phyloP scores from a whole-genome alignment of 2,888 invertebrate genomes.

The Polyommatus iphigenia region DNA sequence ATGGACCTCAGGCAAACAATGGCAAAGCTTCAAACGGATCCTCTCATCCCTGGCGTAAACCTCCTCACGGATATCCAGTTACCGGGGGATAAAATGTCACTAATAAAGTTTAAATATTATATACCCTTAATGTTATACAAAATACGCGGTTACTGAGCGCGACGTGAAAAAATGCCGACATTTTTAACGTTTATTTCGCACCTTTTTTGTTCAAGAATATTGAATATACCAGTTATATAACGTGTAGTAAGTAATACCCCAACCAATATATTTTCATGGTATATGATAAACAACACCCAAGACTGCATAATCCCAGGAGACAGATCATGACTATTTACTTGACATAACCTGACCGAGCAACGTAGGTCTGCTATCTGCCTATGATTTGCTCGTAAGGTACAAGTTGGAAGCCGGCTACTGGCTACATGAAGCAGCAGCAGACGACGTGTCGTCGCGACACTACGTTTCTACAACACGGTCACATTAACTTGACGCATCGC shows the following conservation, averaged over 20 bases:
- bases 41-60: neutral
- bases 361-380: too few relatives aligned
- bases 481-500: too few relatives aligned
- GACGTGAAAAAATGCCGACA: neutral
- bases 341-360: too few relatives aligned
- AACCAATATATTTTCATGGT: neutral
- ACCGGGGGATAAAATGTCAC: slow-evolving; percentile 2
- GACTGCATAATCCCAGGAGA: too few relatives aligned
- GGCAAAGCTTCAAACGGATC: neutral
- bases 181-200: neutral
- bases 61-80: neutral
- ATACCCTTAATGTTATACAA: slow-evolving; percentile 14
- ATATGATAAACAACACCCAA: neutral
- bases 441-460: too few relatives aligned
- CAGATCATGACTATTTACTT: too few relatives aligned
- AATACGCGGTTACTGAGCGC: neutral
- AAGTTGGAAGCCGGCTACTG: too few relatives aligned
- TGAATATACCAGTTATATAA: neutral
- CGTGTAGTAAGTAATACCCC: neutral
- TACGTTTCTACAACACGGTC: too few relatives aligned
- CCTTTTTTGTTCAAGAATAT: neutral
- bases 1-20: slow-evolving; percentile 17
- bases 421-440: too few relatives aligned
- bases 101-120: slow-evolving; percentile 15
- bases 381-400: too few relatives aligned